Evolutionary conservation across 2,888 invertebrate species (phyloP).

Genomic region (Cyclophora albipunctata): DNA sequence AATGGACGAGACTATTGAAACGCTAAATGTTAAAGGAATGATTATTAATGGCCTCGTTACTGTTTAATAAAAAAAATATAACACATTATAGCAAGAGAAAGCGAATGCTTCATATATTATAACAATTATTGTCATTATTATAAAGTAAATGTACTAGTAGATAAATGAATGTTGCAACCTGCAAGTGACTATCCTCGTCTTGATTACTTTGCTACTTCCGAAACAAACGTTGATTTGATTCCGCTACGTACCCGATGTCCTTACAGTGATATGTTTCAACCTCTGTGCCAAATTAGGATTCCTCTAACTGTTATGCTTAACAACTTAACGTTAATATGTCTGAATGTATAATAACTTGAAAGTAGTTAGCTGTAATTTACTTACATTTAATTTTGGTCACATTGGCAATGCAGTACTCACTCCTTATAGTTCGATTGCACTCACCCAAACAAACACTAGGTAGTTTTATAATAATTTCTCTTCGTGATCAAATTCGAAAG

Average conservation of each 20-base stretch:
- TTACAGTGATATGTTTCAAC: slow-evolving; percentile 16
- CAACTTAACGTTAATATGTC: slow-evolving; percentile 47
- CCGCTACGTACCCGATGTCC: slow-evolving; percentile 1
- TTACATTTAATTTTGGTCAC: slow-evolving; percentile 60
- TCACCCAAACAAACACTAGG: slow-evolving; percentile 64
- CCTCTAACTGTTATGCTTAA: slow-evolving; percentile 34
- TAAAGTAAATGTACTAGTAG: slow-evolving; percentile 21
- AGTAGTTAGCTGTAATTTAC: slow-evolving; percentile 68
- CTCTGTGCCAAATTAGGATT: slow-evolving; percentile 67
- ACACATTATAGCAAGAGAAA: slow-evolving; percentile 9
- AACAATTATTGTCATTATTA: slow-evolving; percentile 13
- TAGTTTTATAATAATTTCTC: slow-evolving; percentile 74
- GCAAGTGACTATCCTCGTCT: slow-evolving; percentile 24
- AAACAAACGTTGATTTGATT: slow-evolving; percentile 3
- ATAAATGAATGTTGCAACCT: slow-evolving; percentile 23
- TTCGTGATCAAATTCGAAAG: slow-evolving; percentile 73
- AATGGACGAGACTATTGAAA: neutral
- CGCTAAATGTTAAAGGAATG: neutral
- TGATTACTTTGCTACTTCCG: slow-evolving; percentile 7
- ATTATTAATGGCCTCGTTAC: slow-evolving; percentile 15
- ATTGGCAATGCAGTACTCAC: slow-evolving; percentile 58
- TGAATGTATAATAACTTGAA: slow-evolving; percentile 55
- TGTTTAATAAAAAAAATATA: slow-evolving; percentile 13
- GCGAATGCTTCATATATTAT: slow-evolving; percentile 10
- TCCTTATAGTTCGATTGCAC: slow-evolving; percentile 69